These are phyloP conservation scores for Synergus laeviventris DNA, from an alignment of 2,888 invertebrate genomes.

Conservation along the genomic window DNA sequence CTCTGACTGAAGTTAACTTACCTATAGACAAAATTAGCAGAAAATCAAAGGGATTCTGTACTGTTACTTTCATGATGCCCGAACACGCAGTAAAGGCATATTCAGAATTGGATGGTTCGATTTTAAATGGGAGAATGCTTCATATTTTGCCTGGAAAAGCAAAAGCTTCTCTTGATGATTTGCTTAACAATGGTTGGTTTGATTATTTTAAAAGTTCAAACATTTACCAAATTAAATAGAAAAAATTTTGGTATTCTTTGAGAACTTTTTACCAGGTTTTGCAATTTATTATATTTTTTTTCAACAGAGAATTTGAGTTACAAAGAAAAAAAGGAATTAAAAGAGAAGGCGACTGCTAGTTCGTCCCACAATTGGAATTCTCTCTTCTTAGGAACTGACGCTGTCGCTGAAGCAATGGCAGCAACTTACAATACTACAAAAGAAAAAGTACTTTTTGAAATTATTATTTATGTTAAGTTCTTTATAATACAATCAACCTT, in stretches of 20 bases:
- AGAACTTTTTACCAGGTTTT: background rate
- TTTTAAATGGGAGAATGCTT: conserved; percentile 93
- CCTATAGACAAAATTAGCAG: conserved; percentile 91
- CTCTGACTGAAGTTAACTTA: conserved; percentile 90
- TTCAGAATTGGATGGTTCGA: conserved; percentile 91
- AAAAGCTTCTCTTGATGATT: conserved; percentile 76
- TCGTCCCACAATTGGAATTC: conserved; percentile 97
- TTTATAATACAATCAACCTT: background rate
- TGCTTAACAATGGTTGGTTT: conserved; percentile 64
- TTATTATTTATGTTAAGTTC: no score
- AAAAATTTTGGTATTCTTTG: background rate
- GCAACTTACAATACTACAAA: conserved; percentile 90
- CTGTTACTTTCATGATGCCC: conserved; percentile 94
- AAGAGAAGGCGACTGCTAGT: conserved; percentile 85
- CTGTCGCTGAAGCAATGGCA: conserved; percentile 94
- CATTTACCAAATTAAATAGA: background rate
- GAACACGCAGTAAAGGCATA: conserved; percentile 96
- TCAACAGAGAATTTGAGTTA: conserved; percentile 82
- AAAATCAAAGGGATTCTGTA: conserved; percentile 94
- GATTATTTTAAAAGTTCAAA: background rate
- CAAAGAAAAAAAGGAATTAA: conserved; percentile 89
- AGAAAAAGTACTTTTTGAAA: conserved; percentile 80
- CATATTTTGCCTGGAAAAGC: conserved; percentile 93
- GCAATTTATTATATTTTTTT: conserved; percentile 28
- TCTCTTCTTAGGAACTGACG: conserved; percentile 93